A percentile compares a stretch with the other conserved stretches of the same genome.
These are phyloP conservation scores for Falco columbarius DNA, from an alignment of 2,797 vertebrate species.

Conservation along the genomic window DNA sequence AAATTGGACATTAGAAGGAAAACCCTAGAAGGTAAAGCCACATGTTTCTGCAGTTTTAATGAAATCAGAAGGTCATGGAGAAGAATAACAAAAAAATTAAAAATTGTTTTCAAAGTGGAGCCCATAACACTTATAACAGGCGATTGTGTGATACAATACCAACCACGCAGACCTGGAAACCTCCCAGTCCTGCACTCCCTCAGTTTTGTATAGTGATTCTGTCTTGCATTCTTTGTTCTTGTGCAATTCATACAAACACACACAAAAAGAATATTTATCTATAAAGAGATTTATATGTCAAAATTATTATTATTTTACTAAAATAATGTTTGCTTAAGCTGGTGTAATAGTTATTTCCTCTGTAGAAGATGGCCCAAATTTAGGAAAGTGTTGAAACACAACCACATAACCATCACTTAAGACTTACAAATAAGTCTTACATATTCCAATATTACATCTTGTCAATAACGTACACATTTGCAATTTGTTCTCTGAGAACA, in stretches of 20 bases:
- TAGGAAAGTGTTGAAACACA: background rate
- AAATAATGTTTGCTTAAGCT: background rate
- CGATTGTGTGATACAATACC: background rate
- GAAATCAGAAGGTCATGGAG: background rate
- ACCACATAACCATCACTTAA: background rate
- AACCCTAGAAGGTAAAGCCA: background rate
- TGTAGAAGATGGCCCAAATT: background rate
- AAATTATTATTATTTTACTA: background rate
- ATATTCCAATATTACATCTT: background rate
- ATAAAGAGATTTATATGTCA: background rate
- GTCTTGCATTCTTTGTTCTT: background rate
- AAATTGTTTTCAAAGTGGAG: background rate
- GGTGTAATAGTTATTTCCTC: background rate
- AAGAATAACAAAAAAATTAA: background rate
- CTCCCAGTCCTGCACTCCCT: background rate
- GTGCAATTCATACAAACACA: background rate
- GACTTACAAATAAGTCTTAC: background rate
- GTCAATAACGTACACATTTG: background rate
- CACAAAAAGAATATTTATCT: background rate
- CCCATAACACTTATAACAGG: background rate
- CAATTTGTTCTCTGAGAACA: background rate
- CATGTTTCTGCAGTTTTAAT: background rate
- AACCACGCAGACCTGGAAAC: background rate
- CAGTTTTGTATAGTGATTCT: background rate
- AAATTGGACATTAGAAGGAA: background rate